Base-by-base conservation (phyloP, 1,140 invertebrate species). In the Homarus americanus region DNA sequence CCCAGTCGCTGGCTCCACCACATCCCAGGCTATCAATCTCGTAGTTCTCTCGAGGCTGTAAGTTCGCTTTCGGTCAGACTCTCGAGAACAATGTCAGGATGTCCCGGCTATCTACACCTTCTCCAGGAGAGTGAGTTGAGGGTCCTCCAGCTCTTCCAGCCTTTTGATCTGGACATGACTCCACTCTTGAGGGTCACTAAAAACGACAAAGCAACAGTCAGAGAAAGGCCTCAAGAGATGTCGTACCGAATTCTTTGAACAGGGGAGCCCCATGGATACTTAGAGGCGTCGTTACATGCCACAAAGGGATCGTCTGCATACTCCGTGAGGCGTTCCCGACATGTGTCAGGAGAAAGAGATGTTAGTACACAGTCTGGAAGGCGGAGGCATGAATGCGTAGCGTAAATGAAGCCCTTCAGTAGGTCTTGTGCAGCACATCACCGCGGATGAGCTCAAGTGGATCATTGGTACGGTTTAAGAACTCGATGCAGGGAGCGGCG, bases 91-190 rank as follows among this genome's bases (percentile, higher is more conserved):
- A 89, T 82, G 79, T 34, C 41, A 40, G 86, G 66, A 75, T 82
- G 87, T 89, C 79, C 87, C 40, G 66, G 28, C 87, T 66, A 63
- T 89, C 87, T 66, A 72, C 87, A 82, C 87, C 75, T 89, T 82
- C 87, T 49, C 72, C 78, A 49, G 87, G 24, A 63, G 63, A 82
- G 78, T 32, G 87, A 82, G 76, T 82, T 63, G 79, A 89, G 87
- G 49, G 66, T 53, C 49, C 87, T 89, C 79, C 63, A 89, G 24
- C n/a, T 89, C 87, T 89, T 41, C 87, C 58, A 40, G 38, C 36
- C 79, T 82, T 82, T 82, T 79, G 79, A 69, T 79, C 53, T 41
- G 63, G 87, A 89, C 87, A 73, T 89, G 87, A 89, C 87, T 82
- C 87, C 79, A 36, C 87, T 89, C 79, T 89, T 28, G 66, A 75